Percentiles rank a stretch among this genome's conserved stretches.
Conservation (phyloP, 2,888 invertebrate species). For the Acronicta leporina region DNA sequence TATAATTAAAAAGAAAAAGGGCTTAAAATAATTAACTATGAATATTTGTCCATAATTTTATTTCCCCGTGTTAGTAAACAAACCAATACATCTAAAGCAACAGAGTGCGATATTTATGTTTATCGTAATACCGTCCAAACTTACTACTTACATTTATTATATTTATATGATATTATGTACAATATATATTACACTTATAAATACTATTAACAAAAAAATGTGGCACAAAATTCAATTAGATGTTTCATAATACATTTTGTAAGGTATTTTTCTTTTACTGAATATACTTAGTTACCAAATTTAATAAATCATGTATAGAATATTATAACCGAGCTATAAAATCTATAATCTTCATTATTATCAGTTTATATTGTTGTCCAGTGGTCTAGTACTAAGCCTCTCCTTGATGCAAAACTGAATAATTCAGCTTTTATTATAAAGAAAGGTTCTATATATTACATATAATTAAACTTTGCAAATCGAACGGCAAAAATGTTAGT, state of each 20-base stretch:
- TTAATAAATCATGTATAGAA: too few relatives aligned
- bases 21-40: not conserved
- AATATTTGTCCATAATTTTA: constrained; percentile 39
- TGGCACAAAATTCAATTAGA: not conserved
- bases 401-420: too few relatives aligned
- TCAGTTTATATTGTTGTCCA: too few relatives aligned
- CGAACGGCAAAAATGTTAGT: too few relatives aligned
- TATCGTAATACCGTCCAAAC: constrained; percentile 39
- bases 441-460: too few relatives aligned
- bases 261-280: too few relatives aligned
- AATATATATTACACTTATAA: constrained; percentile 26
- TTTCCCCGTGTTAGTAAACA: constrained; percentile 57
- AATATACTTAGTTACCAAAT: too few relatives aligned
- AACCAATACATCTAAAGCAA: constrained; percentile 59
- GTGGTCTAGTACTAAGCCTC: too few relatives aligned
- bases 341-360: too few relatives aligned
- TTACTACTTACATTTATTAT: constrained; percentile 26
- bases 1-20: not conserved
- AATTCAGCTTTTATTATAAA: too few relatives aligned
- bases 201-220: not conserved
- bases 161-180: constrained; percentile 44
- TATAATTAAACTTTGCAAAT: not conserved
- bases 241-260: not conserved
- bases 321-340: too few relatives aligned
- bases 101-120: constrained; percentile 51